Conservation (phyloP, 2,113 vertebrate species). For the Nipponia nippon region DNA sequence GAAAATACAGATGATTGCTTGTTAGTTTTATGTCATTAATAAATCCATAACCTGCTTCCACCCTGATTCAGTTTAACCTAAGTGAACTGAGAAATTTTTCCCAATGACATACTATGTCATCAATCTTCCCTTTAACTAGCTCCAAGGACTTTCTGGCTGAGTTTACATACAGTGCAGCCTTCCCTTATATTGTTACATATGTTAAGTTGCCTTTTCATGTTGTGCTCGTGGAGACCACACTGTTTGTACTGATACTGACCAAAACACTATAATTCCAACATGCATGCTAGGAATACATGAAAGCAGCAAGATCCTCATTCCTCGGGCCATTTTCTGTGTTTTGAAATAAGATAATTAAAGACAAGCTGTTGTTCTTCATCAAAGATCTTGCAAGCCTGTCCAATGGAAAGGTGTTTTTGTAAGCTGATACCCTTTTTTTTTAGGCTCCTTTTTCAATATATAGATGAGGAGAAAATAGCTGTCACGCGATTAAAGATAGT, state of each 20-base stretch:
- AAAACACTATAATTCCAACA: background rate
- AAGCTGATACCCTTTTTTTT: background rate
- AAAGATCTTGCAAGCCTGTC: background rate
- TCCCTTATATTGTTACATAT: background rate
- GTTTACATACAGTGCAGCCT: background rate
- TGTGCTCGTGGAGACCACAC: background rate
- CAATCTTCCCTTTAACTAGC: background rate
- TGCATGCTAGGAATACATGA: background rate
- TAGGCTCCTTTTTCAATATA: background rate
- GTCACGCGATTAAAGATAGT: background rate
- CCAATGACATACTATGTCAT: background rate
- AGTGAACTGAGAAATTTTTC: background rate
- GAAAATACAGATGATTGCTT: background rate
- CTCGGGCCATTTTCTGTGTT: fast-evolving
- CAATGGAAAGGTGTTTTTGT: background rate
- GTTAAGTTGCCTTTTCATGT: background rate
- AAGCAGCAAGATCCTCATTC: background rate
- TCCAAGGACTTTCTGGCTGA: background rate
- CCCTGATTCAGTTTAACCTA: background rate
- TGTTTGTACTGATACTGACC: background rate
- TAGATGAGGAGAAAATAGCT: background rate
- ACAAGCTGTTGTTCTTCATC: background rate
- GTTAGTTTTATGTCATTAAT: background rate
- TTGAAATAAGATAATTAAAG: background rate
- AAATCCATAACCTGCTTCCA: background rate